A percentile compares a stretch with the other conserved stretches of the same genome.
These are phyloP conservation scores for Ostrea edulis DNA, from an alignment of 1,140 invertebrate species.

Conservation along the genomic window DNA sequence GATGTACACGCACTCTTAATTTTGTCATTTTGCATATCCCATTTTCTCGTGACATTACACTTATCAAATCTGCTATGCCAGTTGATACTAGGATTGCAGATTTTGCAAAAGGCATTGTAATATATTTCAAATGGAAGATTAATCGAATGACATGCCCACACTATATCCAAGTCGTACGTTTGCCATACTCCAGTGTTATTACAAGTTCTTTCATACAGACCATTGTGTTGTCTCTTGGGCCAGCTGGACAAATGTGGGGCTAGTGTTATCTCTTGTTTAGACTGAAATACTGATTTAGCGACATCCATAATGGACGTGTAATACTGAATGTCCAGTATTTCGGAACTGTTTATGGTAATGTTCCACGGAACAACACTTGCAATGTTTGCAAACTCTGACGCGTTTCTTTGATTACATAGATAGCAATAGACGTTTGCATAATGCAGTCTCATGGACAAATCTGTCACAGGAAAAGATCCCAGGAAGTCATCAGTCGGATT, in stretches of 20 bases:
- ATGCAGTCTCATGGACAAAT: neutral
- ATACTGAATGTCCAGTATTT: neutral
- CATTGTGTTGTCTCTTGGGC: neutral
- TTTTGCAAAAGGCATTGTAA: neutral
- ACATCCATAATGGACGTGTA: conserved; percentile 4
- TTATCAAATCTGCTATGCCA: neutral
- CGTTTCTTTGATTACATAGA: neutral
- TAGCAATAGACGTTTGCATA: neutral
- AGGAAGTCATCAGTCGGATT: neutral
- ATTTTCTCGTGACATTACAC: neutral
- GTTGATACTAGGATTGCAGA: neutral
- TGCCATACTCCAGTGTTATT: neutral
- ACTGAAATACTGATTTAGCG: neutral
- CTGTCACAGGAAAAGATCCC: neutral
- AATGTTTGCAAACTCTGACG: neutral
- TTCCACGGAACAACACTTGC: neutral
- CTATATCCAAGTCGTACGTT: neutral
- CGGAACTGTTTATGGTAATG: neutral
- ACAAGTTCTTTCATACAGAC: neutral
- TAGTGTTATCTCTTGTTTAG: neutral
- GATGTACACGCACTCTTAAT: neutral
- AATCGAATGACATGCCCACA: neutral
- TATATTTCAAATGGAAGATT: neutral
- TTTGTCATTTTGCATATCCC: neutral
- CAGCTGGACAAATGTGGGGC: neutral